A percentile compares a stretch with the other conserved stretches of the same genome.
Conservation (phyloP, 2,113 vertebrate genomes). For the Anolis carolinensis region DNA sequence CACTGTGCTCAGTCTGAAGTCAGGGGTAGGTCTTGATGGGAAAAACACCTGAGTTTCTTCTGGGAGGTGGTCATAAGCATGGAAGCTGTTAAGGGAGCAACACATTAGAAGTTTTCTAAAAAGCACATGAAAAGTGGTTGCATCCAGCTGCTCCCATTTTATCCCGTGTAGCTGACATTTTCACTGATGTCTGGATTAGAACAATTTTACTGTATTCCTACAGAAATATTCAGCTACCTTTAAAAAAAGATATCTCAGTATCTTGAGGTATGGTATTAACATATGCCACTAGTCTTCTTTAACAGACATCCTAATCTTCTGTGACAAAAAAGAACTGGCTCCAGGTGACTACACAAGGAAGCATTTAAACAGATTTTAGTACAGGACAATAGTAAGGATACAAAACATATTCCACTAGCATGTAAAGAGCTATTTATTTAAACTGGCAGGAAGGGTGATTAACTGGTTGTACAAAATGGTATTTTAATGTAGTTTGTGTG, state of each 20-base stretch:
- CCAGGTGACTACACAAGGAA: neutral
- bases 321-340: neutral
- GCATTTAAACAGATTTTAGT: neutral
- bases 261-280: neutral
- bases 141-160: neutral
- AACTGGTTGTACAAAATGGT: too few relatives aligned
- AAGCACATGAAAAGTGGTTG: constrained; percentile 11
- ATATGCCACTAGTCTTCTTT: neutral
- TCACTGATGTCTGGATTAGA: constrained; percentile 2
- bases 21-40: constrained; percentile 30
- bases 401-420: too few relatives aligned
- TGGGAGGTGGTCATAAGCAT: constrained; percentile 33
- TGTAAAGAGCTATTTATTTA: too few relatives aligned
- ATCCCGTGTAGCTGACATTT: constrained; percentile 47
- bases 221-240: neutral
- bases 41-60: constrained; percentile 52
- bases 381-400: neutral
- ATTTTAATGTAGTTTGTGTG: too few relatives aligned
- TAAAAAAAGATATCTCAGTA: neutral
- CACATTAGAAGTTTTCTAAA: constrained; percentile 12
- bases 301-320: neutral
- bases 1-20: neutral
- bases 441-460: too few relatives aligned
- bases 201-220: constrained; percentile 39
- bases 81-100: constrained; percentile 45